phyloP scores from a whole-genome alignment of 2,888 invertebrate genomes.

The Ganaspis brasiliensis region DNA sequence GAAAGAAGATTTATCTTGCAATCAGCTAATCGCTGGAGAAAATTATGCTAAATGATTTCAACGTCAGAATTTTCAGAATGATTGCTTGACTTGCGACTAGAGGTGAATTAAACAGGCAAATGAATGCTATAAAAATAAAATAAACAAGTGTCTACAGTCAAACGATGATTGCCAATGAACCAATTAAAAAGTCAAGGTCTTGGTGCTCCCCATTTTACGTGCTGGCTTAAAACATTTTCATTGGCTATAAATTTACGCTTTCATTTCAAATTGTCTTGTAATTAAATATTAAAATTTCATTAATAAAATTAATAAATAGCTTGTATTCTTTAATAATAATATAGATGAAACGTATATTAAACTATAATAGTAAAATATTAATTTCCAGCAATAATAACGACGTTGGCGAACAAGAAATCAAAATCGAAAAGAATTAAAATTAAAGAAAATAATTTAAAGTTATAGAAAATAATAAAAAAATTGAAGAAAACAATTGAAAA shows the following conservation, averaged over 20 bases:
- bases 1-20: conserved; percentile 9
- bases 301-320: too few relatives aligned
- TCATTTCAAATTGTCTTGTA: not conserved
- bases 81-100: not conserved
- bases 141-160: not conserved
- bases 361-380: too few relatives aligned
- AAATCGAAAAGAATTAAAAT: too few relatives aligned
- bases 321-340: too few relatives aligned
- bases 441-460: too few relatives aligned
- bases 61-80: not conserved
- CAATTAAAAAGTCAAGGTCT: conserved; percentile 2
- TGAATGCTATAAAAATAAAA: not conserved
- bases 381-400: too few relatives aligned
- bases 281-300: too few relatives aligned
- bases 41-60: conserved; percentile 14
- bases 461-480: too few relatives aligned
- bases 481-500: too few relatives aligned
- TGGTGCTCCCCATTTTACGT: not conserved
- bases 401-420: too few relatives aligned
- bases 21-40: not conserved
- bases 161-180: not conserved
- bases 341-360: too few relatives aligned
- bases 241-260: not conserved
- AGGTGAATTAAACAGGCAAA: not conserved
- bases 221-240: conserved; percentile 1